Evolutionary conservation across 1,140 invertebrate species (phyloP).

Genomic region (Drosophila guanche): DNA sequence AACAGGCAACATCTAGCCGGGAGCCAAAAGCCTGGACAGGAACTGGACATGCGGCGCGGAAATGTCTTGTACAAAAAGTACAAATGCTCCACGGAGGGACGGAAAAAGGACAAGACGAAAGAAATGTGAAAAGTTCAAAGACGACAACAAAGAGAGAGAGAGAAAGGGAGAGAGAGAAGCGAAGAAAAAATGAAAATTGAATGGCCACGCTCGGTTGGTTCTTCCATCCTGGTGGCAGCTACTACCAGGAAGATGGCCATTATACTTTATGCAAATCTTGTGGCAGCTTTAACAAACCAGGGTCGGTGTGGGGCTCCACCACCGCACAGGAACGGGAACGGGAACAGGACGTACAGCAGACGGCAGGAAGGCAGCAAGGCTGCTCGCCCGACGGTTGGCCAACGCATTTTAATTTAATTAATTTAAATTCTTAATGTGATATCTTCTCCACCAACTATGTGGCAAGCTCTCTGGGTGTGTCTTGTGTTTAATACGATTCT

Average conservation of each 20-base stretch:
- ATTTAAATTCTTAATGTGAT: slow-evolving; percentile 81
- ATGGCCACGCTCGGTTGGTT: slow-evolving; percentile 62
- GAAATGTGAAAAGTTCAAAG: slow-evolving; percentile 79
- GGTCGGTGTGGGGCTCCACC: neutral
- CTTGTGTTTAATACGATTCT: slow-evolving; percentile 45
- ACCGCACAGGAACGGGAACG: slow-evolving; percentile 38
- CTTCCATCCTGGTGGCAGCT: too few species aligned
- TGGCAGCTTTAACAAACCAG: slow-evolving; percentile 75
- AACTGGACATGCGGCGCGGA: slow-evolving; percentile 78
- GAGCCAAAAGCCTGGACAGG: slow-evolving; percentile 42
- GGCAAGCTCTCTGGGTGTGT: slow-evolving; percentile 6
- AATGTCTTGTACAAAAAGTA: slow-evolving; percentile 74
- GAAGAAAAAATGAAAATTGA: slow-evolving; percentile 78
- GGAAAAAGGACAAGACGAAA: slow-evolving; percentile 38
- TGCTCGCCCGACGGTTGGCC: slow-evolving; percentile 21
- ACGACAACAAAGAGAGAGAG: slow-evolving; percentile 31
- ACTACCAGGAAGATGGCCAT: slow-evolving; percentile 70
- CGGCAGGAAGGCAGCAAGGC: slow-evolving; percentile 14
- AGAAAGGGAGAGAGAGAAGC: slow-evolving; percentile 1
- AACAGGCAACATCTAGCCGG: slow-evolving; percentile 18
- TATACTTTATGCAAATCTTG: slow-evolving; percentile 81
- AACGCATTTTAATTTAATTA: slow-evolving; percentile 81
- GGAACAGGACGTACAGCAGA: slow-evolving; percentile 19
- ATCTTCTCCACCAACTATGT: slow-evolving; percentile 54
- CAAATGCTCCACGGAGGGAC: slow-evolving; percentile 61